These are phyloP conservation scores for Nasua narica DNA, from an alignment of 2,797 vertebrate species.

Conservation along the genomic window DNA sequence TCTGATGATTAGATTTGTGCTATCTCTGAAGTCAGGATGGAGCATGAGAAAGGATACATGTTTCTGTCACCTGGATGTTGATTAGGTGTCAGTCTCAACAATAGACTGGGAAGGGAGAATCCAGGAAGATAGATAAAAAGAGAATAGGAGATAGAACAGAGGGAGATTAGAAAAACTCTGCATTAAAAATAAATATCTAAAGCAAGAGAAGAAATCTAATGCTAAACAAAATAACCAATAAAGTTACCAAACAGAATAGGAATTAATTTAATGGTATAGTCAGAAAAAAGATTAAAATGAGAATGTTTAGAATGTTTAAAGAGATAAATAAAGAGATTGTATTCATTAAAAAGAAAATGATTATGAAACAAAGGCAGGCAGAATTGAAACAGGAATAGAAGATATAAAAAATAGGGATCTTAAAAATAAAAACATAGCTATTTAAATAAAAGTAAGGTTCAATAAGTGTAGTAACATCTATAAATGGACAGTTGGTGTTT, in stretches of 20 bases:
- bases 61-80: not conserved
- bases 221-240: not conserved
- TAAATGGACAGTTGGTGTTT: not conserved
- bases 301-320: not conserved
- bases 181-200: not conserved
- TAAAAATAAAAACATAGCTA: not conserved
- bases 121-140: not conserved
- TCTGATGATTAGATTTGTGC: slow-evolving; percentile 19
- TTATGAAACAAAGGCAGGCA: not conserved
- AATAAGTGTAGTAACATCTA: not conserved
- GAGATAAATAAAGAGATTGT: not conserved
- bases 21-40: not conserved
- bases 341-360: not conserved
- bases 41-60: not conserved
- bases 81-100: not conserved
- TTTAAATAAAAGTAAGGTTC: not conserved
- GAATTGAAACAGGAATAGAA: not conserved
- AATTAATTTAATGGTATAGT: not conserved
- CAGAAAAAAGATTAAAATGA: not conserved
- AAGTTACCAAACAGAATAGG: not conserved
- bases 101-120: not conserved
- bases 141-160: not conserved
- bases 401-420: not conserved
- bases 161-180: not conserved
- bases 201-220: not conserved